Base-by-base conservation (phyloP, 1,140 invertebrate species). In the Atta colombica region DNA sequence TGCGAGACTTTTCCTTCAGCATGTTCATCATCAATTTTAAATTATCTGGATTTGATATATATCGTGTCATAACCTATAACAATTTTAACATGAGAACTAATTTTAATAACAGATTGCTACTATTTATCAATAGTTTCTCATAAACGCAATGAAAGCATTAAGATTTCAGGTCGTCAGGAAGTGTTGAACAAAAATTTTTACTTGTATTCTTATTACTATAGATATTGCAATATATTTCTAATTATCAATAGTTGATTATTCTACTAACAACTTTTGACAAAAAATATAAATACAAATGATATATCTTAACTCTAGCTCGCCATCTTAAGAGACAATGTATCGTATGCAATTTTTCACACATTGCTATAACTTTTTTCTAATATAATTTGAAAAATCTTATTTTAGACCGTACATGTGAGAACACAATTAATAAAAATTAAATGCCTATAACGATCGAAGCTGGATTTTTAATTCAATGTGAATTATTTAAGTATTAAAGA, bases 1-100 rank as follows among this genome's bases (percentile, higher is more conserved):
- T 99, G 92, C 99, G 97, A 92, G 99, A 99, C 95, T 99, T 99
- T 95, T 99, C 99, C 96, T 99, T 99, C 89, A 99, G 96, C 99
- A 99, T 99, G 95, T 99, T 99, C 99, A 99, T 99, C 99, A 99
- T 99, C 85, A 99, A 96, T 95, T 99, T 99, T 68, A 99, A 96
- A 96, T 99, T 99, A 94, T 99, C 99, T 16, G 99, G 99, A 96
- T 99, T 99, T 88, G 99, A 99, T 96, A 99, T 99, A 96, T 99
- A 99, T 91, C 98, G 97, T 69, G 99, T 99, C 99, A 99, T 99
- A 74, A 99, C 98, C 97, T 97, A 88, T 72, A 96, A 94, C 87
- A 68, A 61, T 65, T 45, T 45, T 49, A 21, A 51, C 3, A 28
- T 21, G 1, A 69, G 49, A 51, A 81, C 14, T 3, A 69, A 61